Evolutionary conservation across 2,888 invertebrate species (phyloP).

Genomic region (Drosophila anceps): DNA sequence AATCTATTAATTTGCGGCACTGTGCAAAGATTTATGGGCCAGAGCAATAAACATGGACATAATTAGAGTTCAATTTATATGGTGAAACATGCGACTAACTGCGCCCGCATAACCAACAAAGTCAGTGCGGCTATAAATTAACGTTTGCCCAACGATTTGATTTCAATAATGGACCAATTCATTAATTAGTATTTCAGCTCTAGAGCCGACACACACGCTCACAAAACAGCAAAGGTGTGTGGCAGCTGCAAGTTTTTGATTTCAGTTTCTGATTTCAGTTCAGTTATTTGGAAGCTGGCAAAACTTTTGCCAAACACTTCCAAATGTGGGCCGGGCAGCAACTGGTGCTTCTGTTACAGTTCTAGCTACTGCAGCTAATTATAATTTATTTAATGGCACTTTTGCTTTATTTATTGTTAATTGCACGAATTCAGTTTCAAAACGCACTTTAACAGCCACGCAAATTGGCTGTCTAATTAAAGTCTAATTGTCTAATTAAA

Average conservation of each 20-base stretch:
- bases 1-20: slow-evolving; percentile 74
- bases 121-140: slow-evolving; percentile 65
- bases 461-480: background rate
- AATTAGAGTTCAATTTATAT: slow-evolving; percentile 69
- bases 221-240: slow-evolving; percentile 7
- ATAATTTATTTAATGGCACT: slow-evolving; percentile 53
- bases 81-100: slow-evolving; percentile 68
- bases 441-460: background rate
- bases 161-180: slow-evolving; percentile 77
- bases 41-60: slow-evolving; percentile 46
- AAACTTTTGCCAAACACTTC: slow-evolving; percentile 28
- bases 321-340: background rate
- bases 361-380: slow-evolving; percentile 51
- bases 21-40: slow-evolving; percentile 61
- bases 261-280: slow-evolving; percentile 12
- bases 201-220: slow-evolving; percentile 21
- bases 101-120: slow-evolving; percentile 48
- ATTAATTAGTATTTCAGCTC: slow-evolving; percentile 70
- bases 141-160: slow-evolving; percentile 65
- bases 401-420: slow-evolving; percentile 54
- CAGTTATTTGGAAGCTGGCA: background rate
- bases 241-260: slow-evolving; percentile 30
- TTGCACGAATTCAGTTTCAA: slow-evolving; percentile 34
- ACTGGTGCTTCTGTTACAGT: slow-evolving; percentile 14
- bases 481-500: background rate